Percentiles rank a stretch among this genome's conserved stretches.
These are phyloP conservation scores for Cheilosia soror DNA, from an alignment of 2,888 invertebrate genomes.

Conservation along the genomic window DNA sequence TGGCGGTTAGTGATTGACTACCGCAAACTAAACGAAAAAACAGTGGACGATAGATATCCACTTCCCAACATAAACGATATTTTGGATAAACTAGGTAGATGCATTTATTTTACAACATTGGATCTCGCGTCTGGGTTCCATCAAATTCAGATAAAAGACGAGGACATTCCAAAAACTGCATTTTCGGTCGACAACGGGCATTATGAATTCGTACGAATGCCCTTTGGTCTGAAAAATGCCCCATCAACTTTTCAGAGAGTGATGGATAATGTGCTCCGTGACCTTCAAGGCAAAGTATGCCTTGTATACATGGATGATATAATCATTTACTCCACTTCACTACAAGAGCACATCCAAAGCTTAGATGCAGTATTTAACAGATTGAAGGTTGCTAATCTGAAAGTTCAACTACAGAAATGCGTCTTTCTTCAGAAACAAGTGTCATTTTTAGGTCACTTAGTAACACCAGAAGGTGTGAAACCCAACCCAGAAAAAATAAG, in stretches of 20 bases:
- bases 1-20: too few species aligned
- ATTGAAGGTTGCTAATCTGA: conserved; percentile 1
- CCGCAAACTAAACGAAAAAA: background rate
- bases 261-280: conserved; percentile 76
- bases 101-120: conserved; percentile 2
- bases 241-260: conserved; percentile 49
- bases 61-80: background rate
- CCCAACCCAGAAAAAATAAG: background rate
- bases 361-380: background rate
- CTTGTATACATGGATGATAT: conserved; percentile 73
- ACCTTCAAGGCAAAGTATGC: conserved; percentile 70
- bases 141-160: conserved; percentile 77
- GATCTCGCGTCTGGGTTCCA: conserved; percentile 78
- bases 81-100: too few species aligned
- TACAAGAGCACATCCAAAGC: conserved; percentile 39
- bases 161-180: conserved; percentile 72
- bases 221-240: background rate
- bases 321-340: conserved; percentile 43
- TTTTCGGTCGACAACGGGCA: conserved; percentile 70
- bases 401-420: conserved; percentile 17
- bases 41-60: conserved; percentile 21
- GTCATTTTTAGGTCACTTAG: background rate
- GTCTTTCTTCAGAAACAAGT: background rate
- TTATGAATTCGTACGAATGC: conserved; percentile 1
- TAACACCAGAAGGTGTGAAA: background rate